Evolutionary conservation across 2,797 vertebrate genomes (phyloP), one percentile per base, ranked within the genome.

Genomic region (Tadarida brasiliensis): DNA sequence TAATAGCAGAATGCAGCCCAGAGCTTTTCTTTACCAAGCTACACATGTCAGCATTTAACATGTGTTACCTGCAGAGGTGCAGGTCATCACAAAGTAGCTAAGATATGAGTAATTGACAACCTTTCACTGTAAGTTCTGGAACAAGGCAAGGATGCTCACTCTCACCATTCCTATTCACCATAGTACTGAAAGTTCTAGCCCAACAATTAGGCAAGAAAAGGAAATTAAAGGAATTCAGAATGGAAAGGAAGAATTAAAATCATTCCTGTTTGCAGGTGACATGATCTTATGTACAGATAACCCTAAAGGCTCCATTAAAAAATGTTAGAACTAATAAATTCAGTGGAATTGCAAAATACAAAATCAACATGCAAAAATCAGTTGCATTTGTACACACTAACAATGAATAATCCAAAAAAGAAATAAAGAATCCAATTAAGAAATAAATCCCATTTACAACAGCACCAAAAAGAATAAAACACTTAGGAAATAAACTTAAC

Each of bases 21-120:
- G 28, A 39, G 51, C 20, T 87, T 84, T 95, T 82, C 2, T 63
- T 24, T 12, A 1, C 80, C 61, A 7, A 12, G 57, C 28, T 56
- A 17, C 54, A 33, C 56, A 3, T 86, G 20, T 5, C 85, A 10
- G 2, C 19, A 1, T 78, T 94, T 84, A 22, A 54, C 17, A 10
- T 3, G 47, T 15, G 26, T 22, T 19, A 5, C 4, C 0, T n/a
- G 2, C 7, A 65, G 30, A n/a, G 7, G 17, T 35, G 5, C 7
- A 67, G 2, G 24, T 80, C 28, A n/a, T 44, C 61, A 68, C 7
- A 84, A 33, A 63, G 22, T 22, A 54, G 16, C 57, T 15, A 44
- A 9, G 22, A 14, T 70, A 44, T 81, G 47, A 8, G 5, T 28
- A 96, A 85, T 0, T 68, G 22, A 24, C 5, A 39, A 24, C 5